Evolutionary conservation across 1,140 invertebrate species (phyloP), one percentile per base, ranked within the genome.

Genomic region (Apis dorsata): DNA sequence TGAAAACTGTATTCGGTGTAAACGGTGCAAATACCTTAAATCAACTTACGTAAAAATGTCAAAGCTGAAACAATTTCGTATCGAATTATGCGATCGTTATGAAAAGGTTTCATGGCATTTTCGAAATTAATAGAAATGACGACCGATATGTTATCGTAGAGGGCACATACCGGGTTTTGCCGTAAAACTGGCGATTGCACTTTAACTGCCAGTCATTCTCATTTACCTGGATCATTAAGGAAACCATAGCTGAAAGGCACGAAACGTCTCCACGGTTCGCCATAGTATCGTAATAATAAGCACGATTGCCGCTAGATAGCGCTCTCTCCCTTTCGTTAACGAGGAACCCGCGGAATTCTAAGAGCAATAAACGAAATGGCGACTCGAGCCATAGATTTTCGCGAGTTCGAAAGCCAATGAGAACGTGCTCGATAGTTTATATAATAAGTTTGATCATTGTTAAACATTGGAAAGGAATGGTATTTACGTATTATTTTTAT

Each of bases 141-240:
- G 83, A 44, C 83, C 86, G 86, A 88, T 89, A 89, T 79, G 89
- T 87, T 90, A 91, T 90, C 90, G 81, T 84, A 57, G 72, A 72
- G 73, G 55, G 86, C 85, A 90, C 88, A 87, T 90, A 87, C 74
- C 34, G 34, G 73, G 79, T 76, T 68, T 81, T 69, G 53, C 80
- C 86, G 80, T 91, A 92, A 92, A 90, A 88, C 85, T 83, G 83
- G 81, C 85, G 85, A 92, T 91, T 79, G 81, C 86, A 85, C 90
- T 91, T 91, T 89, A 92, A 91, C 86, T 89, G 82, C 79, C 86
- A 89, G 88, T 89, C 90, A 90, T 88, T 89, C 86, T 92, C 90
- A 91, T 92, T 90, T 91, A 86, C 87, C 78, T 77, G 81, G 83
- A 81, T 92, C 90, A 90, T 91, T 92, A 91, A 88, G 83, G 69